Base-by-base conservation (phyloP, 1,140 invertebrate genomes). In the Pentalonia nigronervosa region DNA sequence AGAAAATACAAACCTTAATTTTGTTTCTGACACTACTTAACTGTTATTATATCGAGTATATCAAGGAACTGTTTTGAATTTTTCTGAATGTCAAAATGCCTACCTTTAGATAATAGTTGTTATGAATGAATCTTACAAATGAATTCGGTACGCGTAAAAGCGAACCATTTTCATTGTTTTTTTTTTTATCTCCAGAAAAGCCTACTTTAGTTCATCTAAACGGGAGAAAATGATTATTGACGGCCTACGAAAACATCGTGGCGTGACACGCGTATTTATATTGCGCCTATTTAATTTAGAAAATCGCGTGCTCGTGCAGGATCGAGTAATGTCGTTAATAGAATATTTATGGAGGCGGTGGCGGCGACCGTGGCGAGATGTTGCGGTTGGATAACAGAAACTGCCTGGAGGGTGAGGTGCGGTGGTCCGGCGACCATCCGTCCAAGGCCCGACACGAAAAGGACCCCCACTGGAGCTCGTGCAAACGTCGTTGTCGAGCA, bases 331-430 rank as follows among this genome's bases (percentile, higher is more conserved):
- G 34, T 47, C 86, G 86, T 50, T 87, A 87, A 87, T 87, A 87
- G 86, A 87, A 87, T 87, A 48, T 87, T 67, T 91, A 36, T 56
- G 50, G 23, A 56, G 20, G 87, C n/a, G 21, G 48, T 47, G 30
- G 34, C 23, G 23, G 8, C 56, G 56, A 67, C 60, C 60, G 60
- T 67, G n/a, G 88, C 21, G 20, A 91, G 90, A 91, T 91, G 90
- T 91, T 91, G 90, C 90, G 90, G 90, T 91, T 41, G 90, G 90
- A 91, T 91, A 91, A 91, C 90, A 41, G 6, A 45, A 91, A 48
- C 56, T 76, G 90, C 14, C 21, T 17, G 60, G 30, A 30, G 60
- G 90, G 50, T 36, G 90, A 21, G 87, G 48, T 47, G 25, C 45
- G 50, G 50, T 20, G 50, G n/a, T 34, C 17, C 86, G 47, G 25